Percentiles rank a stretch among this genome's conserved stretches.
Conservation (phyloP, 2,888 invertebrate species). For the Catonia carolina region DNA sequence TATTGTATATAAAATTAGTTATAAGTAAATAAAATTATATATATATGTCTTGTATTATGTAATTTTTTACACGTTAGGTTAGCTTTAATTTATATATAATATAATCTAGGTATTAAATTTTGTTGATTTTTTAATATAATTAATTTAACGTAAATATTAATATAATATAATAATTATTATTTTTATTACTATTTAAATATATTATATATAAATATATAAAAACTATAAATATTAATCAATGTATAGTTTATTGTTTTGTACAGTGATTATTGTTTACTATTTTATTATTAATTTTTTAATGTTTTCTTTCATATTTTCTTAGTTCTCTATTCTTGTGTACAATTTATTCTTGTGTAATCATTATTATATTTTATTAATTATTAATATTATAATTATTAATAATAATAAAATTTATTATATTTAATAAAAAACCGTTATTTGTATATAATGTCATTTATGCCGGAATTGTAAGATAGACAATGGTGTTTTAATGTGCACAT, state of each 20-base stretch:
- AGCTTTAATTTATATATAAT: slow-evolving; percentile 4
- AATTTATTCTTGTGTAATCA: slow-evolving; percentile 30
- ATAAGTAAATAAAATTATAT: slow-evolving; percentile 12
- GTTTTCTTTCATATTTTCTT: slow-evolving; percentile 30
- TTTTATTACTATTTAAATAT: too few species aligned
- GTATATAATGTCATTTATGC: slow-evolving; percentile 39
- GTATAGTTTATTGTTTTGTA: slow-evolving; percentile 36
- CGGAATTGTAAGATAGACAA: slow-evolving; percentile 50
- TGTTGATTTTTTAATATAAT: slow-evolving; percentile 28
- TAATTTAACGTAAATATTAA: slow-evolving; percentile 17
- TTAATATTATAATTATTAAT: slow-evolving; percentile 38
- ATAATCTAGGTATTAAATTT: slow-evolving; percentile 22
- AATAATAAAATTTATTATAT: slow-evolving; percentile 37
- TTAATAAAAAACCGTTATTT: slow-evolving; percentile 36
- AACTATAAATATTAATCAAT: neutral
- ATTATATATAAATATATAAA: slow-evolving; percentile 20
- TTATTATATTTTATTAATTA: slow-evolving; percentile 43
- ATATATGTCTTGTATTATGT: slow-evolving; percentile 14
- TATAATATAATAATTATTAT: too few species aligned
- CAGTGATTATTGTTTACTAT: slow-evolving; percentile 35
- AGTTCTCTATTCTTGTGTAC: too few species aligned
- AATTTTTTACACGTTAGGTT: slow-evolving; percentile 7
- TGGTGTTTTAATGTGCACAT: slow-evolving; percentile 49
- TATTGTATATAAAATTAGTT: slow-evolving; percentile 14
- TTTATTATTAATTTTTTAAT: slow-evolving; percentile 34